A percentile compares a stretch with the other conserved stretches of the same genome.
Evolutionary conservation across 2,888 invertebrate genomes (phyloP).

Genomic region (Allophyes oxyacanthae): DNA sequence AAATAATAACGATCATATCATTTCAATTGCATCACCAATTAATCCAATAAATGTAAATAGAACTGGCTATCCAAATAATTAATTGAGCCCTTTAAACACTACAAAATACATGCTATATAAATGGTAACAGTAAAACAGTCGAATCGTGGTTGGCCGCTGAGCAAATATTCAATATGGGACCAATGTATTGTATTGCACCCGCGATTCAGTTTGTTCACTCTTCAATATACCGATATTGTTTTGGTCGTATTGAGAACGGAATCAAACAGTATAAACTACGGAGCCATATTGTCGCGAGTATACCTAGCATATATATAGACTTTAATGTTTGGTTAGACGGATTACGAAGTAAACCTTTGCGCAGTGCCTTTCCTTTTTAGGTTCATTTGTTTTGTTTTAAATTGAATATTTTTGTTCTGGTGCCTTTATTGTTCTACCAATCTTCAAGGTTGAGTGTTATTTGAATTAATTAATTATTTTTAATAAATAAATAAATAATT

Average conservation of each 20-base stretch:
- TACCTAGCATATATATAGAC: slow-evolving; percentile 21
- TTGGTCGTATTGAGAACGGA: slow-evolving; percentile 73
- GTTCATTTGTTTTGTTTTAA: not conserved
- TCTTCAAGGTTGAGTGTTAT: no score
- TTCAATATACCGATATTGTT: slow-evolving; percentile 83
- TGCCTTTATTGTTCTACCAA: no score
- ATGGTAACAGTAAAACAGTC: slow-evolving; percentile 56
- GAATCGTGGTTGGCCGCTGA: slow-evolving; percentile 56
- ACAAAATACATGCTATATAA: slow-evolving; percentile 50
- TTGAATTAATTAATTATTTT: no score
- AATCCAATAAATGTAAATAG: slow-evolving; percentile 29
- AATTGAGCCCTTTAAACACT: slow-evolving; percentile 43
- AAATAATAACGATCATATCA: no score
- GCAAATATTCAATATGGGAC: slow-evolving; percentile 82
- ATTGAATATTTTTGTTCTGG: no score
- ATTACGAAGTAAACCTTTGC: slow-evolving; percentile 19
- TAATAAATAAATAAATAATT: no score
- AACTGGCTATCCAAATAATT: slow-evolving; percentile 33
- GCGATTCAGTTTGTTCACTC: slow-evolving; percentile 76
- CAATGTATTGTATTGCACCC: slow-evolving; percentile 74
- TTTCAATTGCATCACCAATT: slow-evolving; percentile 18
- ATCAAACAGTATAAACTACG: slow-evolving; percentile 59
- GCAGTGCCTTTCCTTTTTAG: not conserved
- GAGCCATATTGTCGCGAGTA: slow-evolving; percentile 42
- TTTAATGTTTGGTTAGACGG: slow-evolving; percentile 31